Evolutionary conservation across 2,888 invertebrate species (phyloP).

Genomic region (Dermolepida albohirtum): DNA sequence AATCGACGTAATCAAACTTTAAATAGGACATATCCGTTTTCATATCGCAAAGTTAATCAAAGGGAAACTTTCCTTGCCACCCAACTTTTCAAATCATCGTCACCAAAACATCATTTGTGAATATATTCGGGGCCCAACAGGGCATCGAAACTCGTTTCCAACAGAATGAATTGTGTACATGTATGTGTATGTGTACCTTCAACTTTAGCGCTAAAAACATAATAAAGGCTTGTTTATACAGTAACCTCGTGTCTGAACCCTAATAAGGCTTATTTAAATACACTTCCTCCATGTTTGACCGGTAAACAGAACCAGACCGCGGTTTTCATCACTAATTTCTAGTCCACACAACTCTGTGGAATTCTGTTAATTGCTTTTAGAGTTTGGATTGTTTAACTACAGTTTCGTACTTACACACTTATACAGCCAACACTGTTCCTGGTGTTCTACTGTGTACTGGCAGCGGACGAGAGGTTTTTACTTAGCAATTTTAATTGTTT

Average conservation of each 20-base stretch:
- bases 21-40: conserved; percentile 12
- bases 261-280: conserved; percentile 60
- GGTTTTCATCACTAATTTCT: conserved; percentile 61
- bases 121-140: conserved; percentile 32
- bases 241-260: conserved; percentile 55
- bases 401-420: conserved; percentile 41
- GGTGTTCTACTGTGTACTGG: conserved; percentile 18
- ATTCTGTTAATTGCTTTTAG: conserved; percentile 61
- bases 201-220: conserved; percentile 53
- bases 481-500: conserved; percentile 46
- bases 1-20: conserved; percentile 27
- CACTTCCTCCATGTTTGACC: conserved; percentile 59
- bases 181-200: conserved; percentile 29
- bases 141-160: conserved; percentile 29
- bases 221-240: conserved; percentile 53
- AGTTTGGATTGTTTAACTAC: conserved; percentile 57
- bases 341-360: conserved; percentile 57
- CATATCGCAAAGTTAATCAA: conserved; percentile 25
- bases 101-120: conserved; percentile 18
- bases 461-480: conserved; percentile 29
- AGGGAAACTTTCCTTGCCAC: conserved; percentile 19
- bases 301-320: conserved; percentile 55
- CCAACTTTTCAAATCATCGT: conserved; percentile 26
- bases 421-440: conserved; percentile 21
- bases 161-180: conserved; percentile 18